A percentile compares a stretch with the other conserved stretches of the same genome.
These are phyloP conservation scores for Brachyhypopomus occidentalis DNA, from an alignment of 2,113 vertebrate genomes.

Conservation along the genomic window DNA sequence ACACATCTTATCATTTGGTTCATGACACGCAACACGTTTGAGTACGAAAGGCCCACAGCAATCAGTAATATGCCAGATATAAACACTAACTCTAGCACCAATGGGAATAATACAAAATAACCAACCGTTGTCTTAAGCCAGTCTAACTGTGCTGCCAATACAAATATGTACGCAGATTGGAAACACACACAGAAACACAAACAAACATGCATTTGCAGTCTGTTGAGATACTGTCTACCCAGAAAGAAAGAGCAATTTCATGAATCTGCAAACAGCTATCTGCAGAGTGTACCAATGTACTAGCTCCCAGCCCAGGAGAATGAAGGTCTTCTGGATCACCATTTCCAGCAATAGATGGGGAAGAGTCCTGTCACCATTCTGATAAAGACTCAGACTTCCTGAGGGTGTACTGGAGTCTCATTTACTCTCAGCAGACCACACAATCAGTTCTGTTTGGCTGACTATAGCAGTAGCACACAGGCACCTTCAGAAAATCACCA, in stretches of 20 bases:
- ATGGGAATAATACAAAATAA: conserved; percentile 41
- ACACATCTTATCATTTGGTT: conserved; percentile 37
- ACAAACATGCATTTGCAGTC: not conserved
- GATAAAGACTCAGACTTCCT: conserved; percentile 29
- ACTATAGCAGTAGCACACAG: not conserved
- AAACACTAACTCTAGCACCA: conserved; percentile 38
- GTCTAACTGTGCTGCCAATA: conserved; percentile 3
- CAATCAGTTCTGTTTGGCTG: conserved; percentile 28
- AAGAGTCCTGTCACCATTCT: conserved; percentile 39
- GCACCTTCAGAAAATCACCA: conserved; percentile 11
- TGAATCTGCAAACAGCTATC: conserved; percentile 19
- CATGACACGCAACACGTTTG: conserved; percentile 49
- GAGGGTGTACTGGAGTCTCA: conserved; percentile 2
- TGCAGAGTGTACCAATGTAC: conserved; percentile 39
- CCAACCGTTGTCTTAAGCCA: conserved; percentile 7
- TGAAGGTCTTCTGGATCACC: conserved; percentile 30
- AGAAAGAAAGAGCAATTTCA: conserved; percentile 33
- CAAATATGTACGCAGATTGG: not conserved
- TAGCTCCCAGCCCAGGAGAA: conserved; percentile 37
- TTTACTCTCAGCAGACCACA: not conserved
- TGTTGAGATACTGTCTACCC: not conserved
- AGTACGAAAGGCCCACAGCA: not conserved
- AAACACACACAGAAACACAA: too few relatives aligned
- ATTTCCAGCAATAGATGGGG: conserved; percentile 44
- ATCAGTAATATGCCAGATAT: conserved; percentile 48